Evolutionary conservation across 2,113 vertebrate genomes (phyloP).

Genomic region (Pachycephala philippinensis): DNA sequence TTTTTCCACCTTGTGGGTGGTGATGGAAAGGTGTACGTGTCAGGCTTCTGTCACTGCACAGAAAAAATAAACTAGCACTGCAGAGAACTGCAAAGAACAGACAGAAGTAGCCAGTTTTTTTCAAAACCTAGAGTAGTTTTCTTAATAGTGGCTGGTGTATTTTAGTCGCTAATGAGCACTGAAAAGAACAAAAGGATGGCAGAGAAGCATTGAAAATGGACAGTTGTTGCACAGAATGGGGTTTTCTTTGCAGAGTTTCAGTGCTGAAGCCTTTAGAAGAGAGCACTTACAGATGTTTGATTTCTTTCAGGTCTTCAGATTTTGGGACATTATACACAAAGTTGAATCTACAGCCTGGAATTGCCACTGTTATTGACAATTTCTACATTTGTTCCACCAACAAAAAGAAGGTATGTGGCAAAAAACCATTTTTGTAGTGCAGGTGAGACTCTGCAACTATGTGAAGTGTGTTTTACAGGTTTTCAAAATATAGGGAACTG

Average conservation of each 20-base stretch:
- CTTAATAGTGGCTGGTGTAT: background rate
- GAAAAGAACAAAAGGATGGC: background rate
- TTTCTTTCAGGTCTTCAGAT: slow-evolving; percentile 85
- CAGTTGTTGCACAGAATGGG: background rate
- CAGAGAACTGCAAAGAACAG: background rate
- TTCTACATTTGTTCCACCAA: slow-evolving; percentile 97
- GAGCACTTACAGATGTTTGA: background rate
- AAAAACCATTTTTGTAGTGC: background rate
- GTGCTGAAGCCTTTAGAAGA: background rate
- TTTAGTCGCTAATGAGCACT: background rate
- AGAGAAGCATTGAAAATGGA: background rate
- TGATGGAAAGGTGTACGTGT: background rate
- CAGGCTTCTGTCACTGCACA: background rate
- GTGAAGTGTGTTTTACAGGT: background rate
- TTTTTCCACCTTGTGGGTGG: background rate
- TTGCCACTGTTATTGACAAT: slow-evolving; percentile 89
- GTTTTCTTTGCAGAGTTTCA: background rate
- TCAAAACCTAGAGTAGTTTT: background rate
- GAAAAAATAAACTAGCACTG: background rate
- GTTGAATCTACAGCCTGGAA: slow-evolving; percentile 89
- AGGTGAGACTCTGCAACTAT: background rate
- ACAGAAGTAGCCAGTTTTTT: background rate
- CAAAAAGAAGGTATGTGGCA: slow-evolving; percentile 89
- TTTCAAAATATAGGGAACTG: background rate
- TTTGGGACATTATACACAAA: slow-evolving; percentile 94